Conservation (phyloP, 1,140 invertebrate genomes). For the Brachionus calyciflorus region DNA sequence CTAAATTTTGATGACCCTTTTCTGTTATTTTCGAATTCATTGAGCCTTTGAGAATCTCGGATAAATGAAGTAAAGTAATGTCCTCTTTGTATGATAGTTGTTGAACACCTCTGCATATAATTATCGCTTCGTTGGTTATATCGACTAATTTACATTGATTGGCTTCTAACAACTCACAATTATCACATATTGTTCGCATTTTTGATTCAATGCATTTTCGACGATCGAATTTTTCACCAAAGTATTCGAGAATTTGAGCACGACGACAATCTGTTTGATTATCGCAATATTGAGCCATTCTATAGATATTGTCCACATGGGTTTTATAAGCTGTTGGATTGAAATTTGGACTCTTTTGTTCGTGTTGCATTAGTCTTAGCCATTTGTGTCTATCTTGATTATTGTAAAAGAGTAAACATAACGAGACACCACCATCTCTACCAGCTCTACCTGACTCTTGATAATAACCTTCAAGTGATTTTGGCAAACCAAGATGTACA, state of each 20-base stretch:
- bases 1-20: conserved; percentile 65
- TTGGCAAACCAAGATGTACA: conserved; percentile 85
- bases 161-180: background rate
- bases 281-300: conserved; percentile 86
- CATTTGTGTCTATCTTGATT: conserved; percentile 68
- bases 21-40: conserved; percentile 57
- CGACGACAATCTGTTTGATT: conserved; percentile 84
- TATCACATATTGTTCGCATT: conserved; percentile 25
- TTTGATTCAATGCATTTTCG: conserved; percentile 56
- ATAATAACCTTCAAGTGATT: conserved; percentile 95
- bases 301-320: conserved; percentile 79
- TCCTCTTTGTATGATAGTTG: conserved; percentile 66
- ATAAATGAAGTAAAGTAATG: conserved; percentile 75
- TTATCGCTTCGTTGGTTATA: conserved; percentile 73
- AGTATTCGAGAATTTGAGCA: conserved; percentile 80
- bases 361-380: background rate
- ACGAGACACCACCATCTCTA: conserved; percentile 74
- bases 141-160: conserved; percentile 60
- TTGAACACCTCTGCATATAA: conserved; percentile 69
- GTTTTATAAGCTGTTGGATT: conserved; percentile 68
- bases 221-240: conserved; percentile 81
- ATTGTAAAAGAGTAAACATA: conserved; percentile 82
- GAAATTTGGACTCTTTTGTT: conserved; percentile 52
- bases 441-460: conserved; percentile 95
- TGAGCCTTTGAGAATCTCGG: conserved; percentile 73